Percentiles rank a stretch among this genome's conserved stretches.
Evolutionary conservation across 2,888 invertebrate species (phyloP).

Genomic region (Caradrina clavipalpis): DNA sequence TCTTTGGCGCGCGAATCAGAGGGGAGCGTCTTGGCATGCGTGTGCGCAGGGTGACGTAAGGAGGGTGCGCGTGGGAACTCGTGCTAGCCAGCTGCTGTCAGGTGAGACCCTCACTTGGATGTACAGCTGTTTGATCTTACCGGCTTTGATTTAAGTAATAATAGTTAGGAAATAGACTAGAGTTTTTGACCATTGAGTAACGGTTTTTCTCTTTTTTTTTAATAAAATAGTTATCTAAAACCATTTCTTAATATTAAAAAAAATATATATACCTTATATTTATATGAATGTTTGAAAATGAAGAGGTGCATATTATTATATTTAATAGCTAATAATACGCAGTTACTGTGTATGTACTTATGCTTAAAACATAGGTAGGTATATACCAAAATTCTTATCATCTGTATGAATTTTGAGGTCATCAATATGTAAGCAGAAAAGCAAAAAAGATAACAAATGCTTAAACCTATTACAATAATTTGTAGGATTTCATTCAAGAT

Average conservation of each 20-base stretch:
- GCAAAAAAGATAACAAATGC: too few species aligned
- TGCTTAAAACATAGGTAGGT: too few species aligned
- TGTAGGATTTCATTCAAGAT: too few species aligned
- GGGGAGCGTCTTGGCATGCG: conserved; percentile 70
- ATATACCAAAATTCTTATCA: too few species aligned
- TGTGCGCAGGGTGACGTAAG: conserved; percentile 66
- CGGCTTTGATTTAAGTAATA: conserved; percentile 49
- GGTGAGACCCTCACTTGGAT: conserved; percentile 70
- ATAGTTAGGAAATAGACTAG: conserved; percentile 31
- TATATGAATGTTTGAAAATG: too few species aligned
- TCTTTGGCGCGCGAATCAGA: conserved; percentile 60
- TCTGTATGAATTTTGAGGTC: neutral
- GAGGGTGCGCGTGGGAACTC: conserved; percentile 88
- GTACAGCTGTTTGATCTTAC: conserved; percentile 78
- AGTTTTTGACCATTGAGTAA: conserved; percentile 15
- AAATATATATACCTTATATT: too few species aligned
- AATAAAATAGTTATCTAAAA: too few species aligned
- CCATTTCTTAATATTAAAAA: too few species aligned
- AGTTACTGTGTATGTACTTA: neutral
- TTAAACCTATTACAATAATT: too few species aligned
- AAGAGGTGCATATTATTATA: too few species aligned
- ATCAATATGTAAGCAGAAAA: neutral
- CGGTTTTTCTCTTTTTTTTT: conserved; percentile 1
- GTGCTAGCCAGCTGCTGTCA: conserved; percentile 85
- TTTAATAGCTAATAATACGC: too few species aligned